Conservation (phyloP, 2,888 invertebrate species). For the Euphydryas editha region DNA sequence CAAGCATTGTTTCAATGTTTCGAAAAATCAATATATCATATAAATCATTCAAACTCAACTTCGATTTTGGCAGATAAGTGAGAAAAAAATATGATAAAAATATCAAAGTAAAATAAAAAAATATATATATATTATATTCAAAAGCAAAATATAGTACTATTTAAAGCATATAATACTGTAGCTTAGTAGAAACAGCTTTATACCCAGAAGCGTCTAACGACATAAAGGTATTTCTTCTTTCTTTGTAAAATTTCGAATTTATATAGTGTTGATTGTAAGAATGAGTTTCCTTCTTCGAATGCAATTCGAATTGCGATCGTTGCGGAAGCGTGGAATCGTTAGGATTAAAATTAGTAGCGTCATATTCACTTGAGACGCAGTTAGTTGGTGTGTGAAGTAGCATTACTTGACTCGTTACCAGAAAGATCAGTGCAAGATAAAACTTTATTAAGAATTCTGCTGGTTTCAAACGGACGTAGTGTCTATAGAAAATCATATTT, state of each 20-base stretch:
- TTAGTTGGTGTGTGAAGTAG: conserved; percentile 7
- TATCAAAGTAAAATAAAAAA: no score
- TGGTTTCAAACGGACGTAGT: not conserved
- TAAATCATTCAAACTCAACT: no score
- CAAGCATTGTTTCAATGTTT: no score
- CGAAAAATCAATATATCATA: no score
- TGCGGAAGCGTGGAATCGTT: conserved; percentile 35
- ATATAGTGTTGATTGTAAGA: conserved; percentile 15
- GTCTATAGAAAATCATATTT: not conserved
- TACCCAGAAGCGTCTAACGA: no score
- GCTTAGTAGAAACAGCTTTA: no score
- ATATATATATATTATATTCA: no score
- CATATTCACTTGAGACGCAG: conserved; percentile 22
- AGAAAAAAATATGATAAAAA: no score
- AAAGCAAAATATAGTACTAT: no score
- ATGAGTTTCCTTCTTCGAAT: conserved; percentile 9
- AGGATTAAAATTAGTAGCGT: conserved; percentile 36
- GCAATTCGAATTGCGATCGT: conserved; percentile 19
- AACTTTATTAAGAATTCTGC: conserved; percentile 16
- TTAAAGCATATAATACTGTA: no score
- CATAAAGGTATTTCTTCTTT: not conserved
- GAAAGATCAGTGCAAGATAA: conserved; percentile 23
- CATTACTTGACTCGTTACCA: conserved; percentile 23
- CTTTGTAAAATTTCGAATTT: not conserved
- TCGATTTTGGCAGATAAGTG: no score